Conservation (phyloP, 2,797 vertebrate species). For the Coilia nasus region DNA sequence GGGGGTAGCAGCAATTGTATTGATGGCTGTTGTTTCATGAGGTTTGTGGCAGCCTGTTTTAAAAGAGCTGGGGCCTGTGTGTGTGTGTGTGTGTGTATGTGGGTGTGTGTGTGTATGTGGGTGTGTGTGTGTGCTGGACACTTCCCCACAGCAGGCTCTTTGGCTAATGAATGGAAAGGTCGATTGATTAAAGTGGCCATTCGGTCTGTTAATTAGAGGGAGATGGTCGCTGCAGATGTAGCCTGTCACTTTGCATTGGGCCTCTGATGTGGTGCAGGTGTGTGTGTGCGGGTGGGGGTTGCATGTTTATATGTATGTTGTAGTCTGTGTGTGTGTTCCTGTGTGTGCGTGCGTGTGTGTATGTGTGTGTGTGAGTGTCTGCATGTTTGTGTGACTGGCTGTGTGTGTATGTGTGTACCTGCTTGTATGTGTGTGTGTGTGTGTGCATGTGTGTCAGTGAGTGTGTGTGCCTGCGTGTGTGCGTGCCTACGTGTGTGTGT, state of each 20-base stretch:
- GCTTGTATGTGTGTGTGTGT: neutral
- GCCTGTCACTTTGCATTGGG: slow-evolving; percentile 17
- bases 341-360: neutral
- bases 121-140: neutral
- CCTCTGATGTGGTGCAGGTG: neutral
- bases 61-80: neutral
- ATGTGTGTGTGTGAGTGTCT: slow-evolving; percentile 21
- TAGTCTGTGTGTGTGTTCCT: neutral
- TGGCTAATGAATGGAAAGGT: slow-evolving; percentile 21
- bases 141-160: neutral
- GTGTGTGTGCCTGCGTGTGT: neutral
- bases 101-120: too few species aligned
- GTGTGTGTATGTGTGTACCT: slow-evolving; percentile 6
- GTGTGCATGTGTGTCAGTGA: neutral
- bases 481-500: neutral
- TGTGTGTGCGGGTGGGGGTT: slow-evolving; percentile 19
- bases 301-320: neutral
- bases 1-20: neutral
- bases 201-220: neutral
- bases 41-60: neutral
- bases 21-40: neutral
- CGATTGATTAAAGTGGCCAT: slow-evolving; percentile 9
- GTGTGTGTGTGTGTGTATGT: neutral
- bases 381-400: slow-evolving; percentile 15
- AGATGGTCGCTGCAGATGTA: neutral